Percentiles rank a stretch among this genome's conserved stretches.
Conservation (phyloP, 2,888 invertebrate species). For the Apodemia mormo region DNA sequence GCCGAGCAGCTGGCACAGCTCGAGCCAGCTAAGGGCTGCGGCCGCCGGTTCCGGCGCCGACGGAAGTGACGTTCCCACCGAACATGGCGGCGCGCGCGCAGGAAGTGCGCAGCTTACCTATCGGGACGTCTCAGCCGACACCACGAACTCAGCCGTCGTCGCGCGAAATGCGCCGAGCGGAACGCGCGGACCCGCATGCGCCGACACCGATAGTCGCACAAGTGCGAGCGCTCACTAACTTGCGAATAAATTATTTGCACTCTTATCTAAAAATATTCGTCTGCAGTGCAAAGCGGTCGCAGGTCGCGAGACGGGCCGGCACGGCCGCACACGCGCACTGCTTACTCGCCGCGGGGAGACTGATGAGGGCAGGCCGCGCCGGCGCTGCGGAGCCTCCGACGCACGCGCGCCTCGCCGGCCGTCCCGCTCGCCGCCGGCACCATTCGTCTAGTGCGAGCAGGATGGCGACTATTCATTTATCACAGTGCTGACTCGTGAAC, state of each 20-base stretch:
- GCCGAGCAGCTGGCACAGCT: constrained; percentile 55
- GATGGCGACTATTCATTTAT: constrained; percentile 70
- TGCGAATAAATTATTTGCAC: constrained; percentile 78
- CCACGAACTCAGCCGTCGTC: constrained; percentile 51
- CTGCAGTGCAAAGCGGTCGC: constrained; percentile 63
- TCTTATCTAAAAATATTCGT: constrained; percentile 81
- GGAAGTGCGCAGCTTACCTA: constrained; percentile 82
- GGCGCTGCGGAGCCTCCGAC: constrained; percentile 75
- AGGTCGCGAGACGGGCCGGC: constrained; percentile 58
- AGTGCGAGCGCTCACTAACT: constrained; percentile 77
- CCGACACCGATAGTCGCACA: constrained; percentile 69
- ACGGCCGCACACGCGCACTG: constrained; percentile 75
- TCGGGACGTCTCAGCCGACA: constrained; percentile 71
- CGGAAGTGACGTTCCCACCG: constrained; percentile 77
- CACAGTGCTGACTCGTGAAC: constrained; percentile 78
- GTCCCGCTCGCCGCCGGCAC: constrained; percentile 59
- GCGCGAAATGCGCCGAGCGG: constrained; percentile 40
- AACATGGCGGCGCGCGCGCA: constrained; percentile 80
- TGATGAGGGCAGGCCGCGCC: constrained; percentile 79
- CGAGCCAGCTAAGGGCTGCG: constrained; percentile 61
- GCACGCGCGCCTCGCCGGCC: constrained; percentile 69
- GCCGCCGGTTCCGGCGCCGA: constrained; percentile 51
- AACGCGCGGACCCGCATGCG: constrained; percentile 64
- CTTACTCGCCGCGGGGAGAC: constrained; percentile 80
- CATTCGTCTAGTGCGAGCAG: constrained; percentile 56